phyloP scores from a whole-genome alignment of 2,797 vertebrate species.

The Tympanoctomys barrerae region DNA sequence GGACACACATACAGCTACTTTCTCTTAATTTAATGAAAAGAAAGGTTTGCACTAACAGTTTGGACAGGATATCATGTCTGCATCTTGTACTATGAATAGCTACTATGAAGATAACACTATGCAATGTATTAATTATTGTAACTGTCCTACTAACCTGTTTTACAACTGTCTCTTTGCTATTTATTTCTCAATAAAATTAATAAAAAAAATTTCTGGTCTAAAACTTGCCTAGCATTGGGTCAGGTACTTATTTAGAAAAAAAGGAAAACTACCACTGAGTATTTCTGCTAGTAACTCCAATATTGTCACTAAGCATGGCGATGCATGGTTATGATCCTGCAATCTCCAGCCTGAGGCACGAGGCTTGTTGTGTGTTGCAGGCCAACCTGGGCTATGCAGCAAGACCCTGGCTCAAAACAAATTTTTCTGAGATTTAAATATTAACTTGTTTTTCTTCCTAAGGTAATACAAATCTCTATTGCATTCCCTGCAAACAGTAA shows the following conservation, averaged over 20 bases:
- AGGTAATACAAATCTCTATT: not conserved
- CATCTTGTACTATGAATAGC: no score
- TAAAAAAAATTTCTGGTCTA: not conserved
- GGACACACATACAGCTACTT: no score
- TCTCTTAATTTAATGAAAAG: no score
- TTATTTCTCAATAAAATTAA: no score
- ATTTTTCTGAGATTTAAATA: not conserved
- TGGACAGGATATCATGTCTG: no score
- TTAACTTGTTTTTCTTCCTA: not conserved
- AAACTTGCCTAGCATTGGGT: not conserved
- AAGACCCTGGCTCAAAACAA: not conserved
- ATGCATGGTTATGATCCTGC: not conserved
- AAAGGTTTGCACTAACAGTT: no score
- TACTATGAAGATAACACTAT: no score
- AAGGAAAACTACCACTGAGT: not conserved
- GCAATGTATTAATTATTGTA: no score
- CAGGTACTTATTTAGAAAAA: not conserved
- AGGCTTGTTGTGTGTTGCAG: not conserved
- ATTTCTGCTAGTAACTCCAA: not conserved
- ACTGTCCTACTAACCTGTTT: no score
- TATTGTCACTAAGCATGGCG: not conserved
- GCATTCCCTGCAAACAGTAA: not conserved
- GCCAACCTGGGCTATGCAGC: not conserved
- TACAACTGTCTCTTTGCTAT: no score
- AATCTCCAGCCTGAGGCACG: not conserved